These are phyloP conservation scores for Brachionus rubens DNA, from an alignment of 1,140 invertebrate species.

Conservation along the genomic window DNA sequence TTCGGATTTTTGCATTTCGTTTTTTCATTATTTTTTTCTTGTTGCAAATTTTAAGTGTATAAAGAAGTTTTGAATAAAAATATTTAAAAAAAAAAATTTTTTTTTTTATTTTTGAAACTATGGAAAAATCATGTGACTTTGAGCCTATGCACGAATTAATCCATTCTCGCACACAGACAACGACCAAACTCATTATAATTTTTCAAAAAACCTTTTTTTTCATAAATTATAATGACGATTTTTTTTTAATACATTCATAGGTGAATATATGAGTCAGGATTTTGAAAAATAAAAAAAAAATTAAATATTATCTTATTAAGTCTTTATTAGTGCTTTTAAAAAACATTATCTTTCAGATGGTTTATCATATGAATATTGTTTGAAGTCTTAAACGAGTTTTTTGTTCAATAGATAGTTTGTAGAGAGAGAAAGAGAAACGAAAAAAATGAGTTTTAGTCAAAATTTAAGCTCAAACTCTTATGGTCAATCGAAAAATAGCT, in stretches of 20 bases:
- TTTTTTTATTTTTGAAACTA: not conserved
- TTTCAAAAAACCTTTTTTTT: slow-evolving; percentile 14
- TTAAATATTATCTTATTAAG: too few species aligned
- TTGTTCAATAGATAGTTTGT: not conserved
- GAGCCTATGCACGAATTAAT: not conserved
- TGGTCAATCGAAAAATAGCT: slow-evolving; percentile 64
- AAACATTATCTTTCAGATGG: not conserved
- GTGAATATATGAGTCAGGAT: too few species aligned
- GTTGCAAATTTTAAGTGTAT: not conserved
- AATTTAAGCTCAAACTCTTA: not conserved
- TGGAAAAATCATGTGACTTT: not conserved
- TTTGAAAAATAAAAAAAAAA: too few species aligned
- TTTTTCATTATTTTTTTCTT: not conserved
- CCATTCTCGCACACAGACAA: too few species aligned
- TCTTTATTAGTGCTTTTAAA: too few species aligned
- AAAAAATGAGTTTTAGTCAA: slow-evolving; percentile 36
- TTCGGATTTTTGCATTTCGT: not conserved
- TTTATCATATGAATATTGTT: too few species aligned
- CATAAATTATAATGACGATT: slow-evolving; percentile 39
- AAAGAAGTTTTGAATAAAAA: slow-evolving; percentile 17
- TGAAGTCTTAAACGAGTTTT: not conserved
- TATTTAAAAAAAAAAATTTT: slow-evolving; percentile 29
- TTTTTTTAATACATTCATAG: too few species aligned
- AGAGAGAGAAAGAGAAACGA: too few species aligned
- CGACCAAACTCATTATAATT: not conserved